Conservation (phyloP, 2,113 vertebrate species). For the Nothobranchius furzeri region DNA sequence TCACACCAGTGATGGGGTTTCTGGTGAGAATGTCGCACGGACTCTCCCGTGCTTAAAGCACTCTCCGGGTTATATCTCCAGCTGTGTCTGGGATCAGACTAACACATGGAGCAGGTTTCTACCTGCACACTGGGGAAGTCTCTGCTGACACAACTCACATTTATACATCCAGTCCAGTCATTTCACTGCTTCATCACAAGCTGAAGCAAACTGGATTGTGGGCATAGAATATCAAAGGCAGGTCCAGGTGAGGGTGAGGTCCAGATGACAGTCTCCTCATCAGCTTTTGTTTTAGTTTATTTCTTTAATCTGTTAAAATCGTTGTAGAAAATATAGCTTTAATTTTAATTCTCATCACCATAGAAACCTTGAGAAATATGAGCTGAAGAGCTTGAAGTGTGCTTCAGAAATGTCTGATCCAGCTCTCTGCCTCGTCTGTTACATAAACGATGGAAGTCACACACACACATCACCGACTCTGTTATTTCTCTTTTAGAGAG, state of each 20-base stretch:
- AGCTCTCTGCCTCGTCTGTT: no score
- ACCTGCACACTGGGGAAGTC: no score
- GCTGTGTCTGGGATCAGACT: background rate
- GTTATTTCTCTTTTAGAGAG: no score
- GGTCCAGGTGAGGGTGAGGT: background rate
- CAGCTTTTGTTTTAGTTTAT: no score
- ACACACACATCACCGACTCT: no score
- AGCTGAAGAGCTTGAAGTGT: no score
- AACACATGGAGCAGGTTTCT: background rate
- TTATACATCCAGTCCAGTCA: background rate
- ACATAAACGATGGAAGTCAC: no score
- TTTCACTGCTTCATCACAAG: background rate
- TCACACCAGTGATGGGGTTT: constrained; percentile 6
- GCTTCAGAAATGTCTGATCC: no score
- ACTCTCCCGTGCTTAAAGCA: constrained; percentile 1
- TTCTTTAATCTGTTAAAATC: no score
- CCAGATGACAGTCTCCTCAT: background rate
- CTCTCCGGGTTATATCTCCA: constrained; percentile 14
- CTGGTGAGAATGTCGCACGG: constrained; percentile 12
- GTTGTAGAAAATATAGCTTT: no score
- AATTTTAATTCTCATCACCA: no score
- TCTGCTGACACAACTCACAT: background rate
- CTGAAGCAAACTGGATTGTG: background rate
- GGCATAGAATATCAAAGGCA: background rate
- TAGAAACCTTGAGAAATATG: no score